Evolutionary conservation across 2,113 vertebrate genomes (phyloP), one percentile per base, ranked within the genome.

Genomic region (Abramis brama): DNA sequence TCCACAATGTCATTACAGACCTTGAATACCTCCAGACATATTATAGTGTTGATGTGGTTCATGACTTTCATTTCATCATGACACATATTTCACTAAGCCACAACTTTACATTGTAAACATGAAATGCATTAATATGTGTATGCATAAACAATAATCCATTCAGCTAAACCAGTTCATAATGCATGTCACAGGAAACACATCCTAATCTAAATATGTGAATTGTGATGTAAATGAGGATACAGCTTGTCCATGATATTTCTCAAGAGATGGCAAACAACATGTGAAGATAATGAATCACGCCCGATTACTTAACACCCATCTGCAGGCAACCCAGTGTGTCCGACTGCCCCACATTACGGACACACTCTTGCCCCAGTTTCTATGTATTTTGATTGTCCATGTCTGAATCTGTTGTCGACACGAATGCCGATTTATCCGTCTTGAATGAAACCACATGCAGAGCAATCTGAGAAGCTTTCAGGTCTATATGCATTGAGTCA

Each of bases 231-330:
- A 78, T 9, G 11, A 89, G 86, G 86, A 79, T 78, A 39, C 70
- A 19, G 36, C 62, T 76, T 68, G 81, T 88, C 33, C 50, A 60
- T 79, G 82, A 39, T n/a, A 59, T 59, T 39, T 23, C 59, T 55
- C 7, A 80, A 78, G 30, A 71, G 36, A 66, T 71, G 82, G 30
- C 77, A 84, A 84, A 87, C 70, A 88, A 64, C 83, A 88, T 80
- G 74, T 87, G 84, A 89, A 74, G 64, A 33, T 73, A 21, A 1
- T 85, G 87, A 90, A 82, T 89, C 84, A 90, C 39, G 78, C 12
- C 30, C 3, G 7, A 47, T 90, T 86, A 71, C 84, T 87, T 86
- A 90, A 90, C 70, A 47, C 59, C 82, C 87, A 85, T 87, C 86
- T 90, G 86, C 12, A 39, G 59, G 39, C 71, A 52, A 59, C 39